These are phyloP conservation scores for Crenichthys baileyi DNA, from an alignment of 2,797 vertebrate genomes.

Conservation along the genomic window DNA sequence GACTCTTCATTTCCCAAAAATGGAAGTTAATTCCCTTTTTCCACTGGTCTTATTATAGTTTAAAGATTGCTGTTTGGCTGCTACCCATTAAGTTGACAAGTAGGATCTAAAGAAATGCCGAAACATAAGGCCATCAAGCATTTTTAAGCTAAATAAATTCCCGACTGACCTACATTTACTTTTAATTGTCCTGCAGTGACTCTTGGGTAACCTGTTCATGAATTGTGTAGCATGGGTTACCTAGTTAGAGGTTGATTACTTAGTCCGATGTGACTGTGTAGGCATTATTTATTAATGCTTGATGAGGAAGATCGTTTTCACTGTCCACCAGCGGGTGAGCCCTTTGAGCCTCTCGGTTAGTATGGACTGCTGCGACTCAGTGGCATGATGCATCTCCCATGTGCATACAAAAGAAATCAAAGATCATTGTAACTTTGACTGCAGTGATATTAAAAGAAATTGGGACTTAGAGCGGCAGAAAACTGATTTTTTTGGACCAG, in stretches of 20 bases:
- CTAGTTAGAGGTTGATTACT: constrained; percentile 84
- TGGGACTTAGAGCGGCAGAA: constrained; percentile 27
- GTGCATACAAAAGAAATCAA: constrained; percentile 64
- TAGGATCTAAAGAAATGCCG: neutral
- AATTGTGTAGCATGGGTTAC: constrained; percentile 81
- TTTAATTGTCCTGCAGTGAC: constrained; percentile 59
- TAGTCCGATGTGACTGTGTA: constrained; percentile 74
- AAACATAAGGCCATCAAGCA: neutral
- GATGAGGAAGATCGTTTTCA: constrained; percentile 79
- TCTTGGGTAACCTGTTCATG: constrained; percentile 81
- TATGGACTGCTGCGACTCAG: constrained; percentile 37
- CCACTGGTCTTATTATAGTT: constrained; percentile 1
- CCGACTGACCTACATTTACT: constrained; percentile 7
- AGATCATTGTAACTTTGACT: constrained; percentile 54
- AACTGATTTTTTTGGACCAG: constrained; percentile 59
- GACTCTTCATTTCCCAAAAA: constrained; percentile 18
- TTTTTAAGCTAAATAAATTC: constrained; percentile 16
- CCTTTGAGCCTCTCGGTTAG: constrained; percentile 51
- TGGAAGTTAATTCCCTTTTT: neutral
- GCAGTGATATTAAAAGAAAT: constrained; percentile 28
- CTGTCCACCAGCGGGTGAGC: constrained; percentile 69
- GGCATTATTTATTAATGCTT: constrained; percentile 87
- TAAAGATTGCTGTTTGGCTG: neutral
- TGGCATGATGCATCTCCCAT: constrained; percentile 48
- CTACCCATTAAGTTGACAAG: neutral